Evolutionary conservation across 2,888 invertebrate genomes (phyloP).

Genomic region (Allophyes oxyacanthae): DNA sequence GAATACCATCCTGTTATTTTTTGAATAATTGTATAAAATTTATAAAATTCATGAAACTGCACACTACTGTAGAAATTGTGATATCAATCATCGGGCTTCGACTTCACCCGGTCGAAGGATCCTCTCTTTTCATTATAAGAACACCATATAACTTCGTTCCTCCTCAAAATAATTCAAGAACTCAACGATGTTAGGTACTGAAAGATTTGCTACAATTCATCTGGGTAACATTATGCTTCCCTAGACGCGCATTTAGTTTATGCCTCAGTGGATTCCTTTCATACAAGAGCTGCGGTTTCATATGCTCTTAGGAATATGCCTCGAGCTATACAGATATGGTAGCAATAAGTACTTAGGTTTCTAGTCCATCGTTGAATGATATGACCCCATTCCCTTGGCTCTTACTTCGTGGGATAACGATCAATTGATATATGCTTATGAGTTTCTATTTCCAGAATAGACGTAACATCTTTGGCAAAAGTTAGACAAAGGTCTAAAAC

Average conservation of each 20-base stretch:
- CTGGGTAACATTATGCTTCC: constrained; percentile 36
- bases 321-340: constrained; percentile 18
- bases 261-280: constrained; percentile 37
- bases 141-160: no score
- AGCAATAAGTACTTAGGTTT: constrained; percentile 20
- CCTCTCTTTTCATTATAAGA: no score
- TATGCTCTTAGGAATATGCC: constrained; percentile 20
- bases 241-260: constrained; percentile 41
- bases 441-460: constrained; percentile 31
- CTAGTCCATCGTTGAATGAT: constrained; percentile 21
- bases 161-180: no score
- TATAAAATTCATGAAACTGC: no score
- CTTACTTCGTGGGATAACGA: constrained; percentile 39
- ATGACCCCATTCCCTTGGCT: constrained; percentile 29
- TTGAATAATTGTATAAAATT: no score
- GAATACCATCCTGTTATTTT: no score
- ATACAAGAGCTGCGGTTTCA: constrained; percentile 43
- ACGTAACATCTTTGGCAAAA: background rate
- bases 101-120: no score
- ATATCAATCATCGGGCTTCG: no score
- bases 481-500: constrained; percentile 8
- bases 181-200: background rate
- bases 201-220: constrained; percentile 33
- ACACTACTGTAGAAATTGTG: no score
- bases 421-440: constrained; percentile 40